Percentiles rank a stretch among this genome's conserved stretches.
These are phyloP conservation scores for Atrichornis clamosus DNA, from an alignment of 2,113 vertebrate genomes.

Conservation along the genomic window DNA sequence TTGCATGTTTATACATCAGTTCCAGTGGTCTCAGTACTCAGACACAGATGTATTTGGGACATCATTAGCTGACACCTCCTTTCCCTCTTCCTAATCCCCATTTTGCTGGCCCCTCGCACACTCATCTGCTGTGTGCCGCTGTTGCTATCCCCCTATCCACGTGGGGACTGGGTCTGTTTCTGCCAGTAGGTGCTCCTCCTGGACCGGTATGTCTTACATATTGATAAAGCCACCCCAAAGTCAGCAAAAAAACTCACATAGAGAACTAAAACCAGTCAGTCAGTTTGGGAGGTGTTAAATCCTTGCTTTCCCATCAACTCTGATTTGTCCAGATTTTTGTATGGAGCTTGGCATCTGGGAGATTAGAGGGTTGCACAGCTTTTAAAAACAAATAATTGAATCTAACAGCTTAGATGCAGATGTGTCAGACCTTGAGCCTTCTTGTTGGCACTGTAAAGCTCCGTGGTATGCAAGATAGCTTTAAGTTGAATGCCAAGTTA, in stretches of 20 bases:
- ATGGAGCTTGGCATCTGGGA: neutral
- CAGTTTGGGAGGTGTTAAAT: neutral
- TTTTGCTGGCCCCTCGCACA: neutral
- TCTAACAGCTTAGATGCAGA: neutral
- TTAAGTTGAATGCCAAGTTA: neutral
- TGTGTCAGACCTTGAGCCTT: neutral
- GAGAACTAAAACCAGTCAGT: neutral
- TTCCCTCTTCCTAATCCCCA: neutral
- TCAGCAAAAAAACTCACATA: neutral
- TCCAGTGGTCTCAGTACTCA: neutral
- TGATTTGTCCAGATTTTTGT: neutral
- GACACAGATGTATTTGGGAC: neutral
- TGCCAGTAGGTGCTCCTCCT: neutral
- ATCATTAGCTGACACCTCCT: neutral
- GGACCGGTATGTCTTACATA: fast-evolving
- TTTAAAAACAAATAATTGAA: neutral
- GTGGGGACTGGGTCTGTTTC: neutral
- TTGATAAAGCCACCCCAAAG: neutral
- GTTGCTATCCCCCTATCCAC: neutral
- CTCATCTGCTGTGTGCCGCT: fast-evolving
- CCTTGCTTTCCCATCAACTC: neutral
- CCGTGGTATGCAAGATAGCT: neutral
- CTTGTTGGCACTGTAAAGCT: neutral
- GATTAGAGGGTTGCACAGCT: neutral
- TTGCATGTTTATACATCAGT: fast-evolving